Conservation (phyloP, 2,113 vertebrate species). For the Chrysemys picta region DNA sequence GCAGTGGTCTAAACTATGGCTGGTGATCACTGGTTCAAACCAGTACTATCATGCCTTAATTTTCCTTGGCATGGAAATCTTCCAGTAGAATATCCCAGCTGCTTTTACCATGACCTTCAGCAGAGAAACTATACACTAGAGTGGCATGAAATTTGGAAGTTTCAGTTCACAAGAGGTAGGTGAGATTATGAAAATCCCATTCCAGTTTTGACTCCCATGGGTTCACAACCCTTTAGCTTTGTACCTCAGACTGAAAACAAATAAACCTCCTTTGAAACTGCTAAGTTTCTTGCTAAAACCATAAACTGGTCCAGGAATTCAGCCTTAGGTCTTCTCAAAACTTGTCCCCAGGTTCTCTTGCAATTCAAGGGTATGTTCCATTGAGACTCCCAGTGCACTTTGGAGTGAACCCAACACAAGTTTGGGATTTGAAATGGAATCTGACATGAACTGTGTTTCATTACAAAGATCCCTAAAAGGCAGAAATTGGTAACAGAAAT, state of each 20-base stretch:
- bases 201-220: background rate
- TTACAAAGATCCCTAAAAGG: background rate
- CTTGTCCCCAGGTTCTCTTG: background rate
- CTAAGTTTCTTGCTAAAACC: background rate
- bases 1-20: background rate
- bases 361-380: background rate
- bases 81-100: background rate
- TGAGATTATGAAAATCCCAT: background rate
- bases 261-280: background rate
- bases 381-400: background rate
- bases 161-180: background rate
- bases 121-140: background rate
- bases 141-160: background rate
- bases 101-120: constrained; percentile 10
- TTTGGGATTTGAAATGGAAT: background rate
- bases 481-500: background rate
- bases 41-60: background rate
- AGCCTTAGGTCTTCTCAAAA: background rate
- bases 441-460: background rate
- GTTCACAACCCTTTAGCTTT: background rate
- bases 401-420: background rate
- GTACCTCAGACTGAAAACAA: background rate
- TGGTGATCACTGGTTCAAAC: background rate
- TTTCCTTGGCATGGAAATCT: background rate
- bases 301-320: background rate